These are phyloP conservation scores for Plecturocebus donacophilus DNA, from an alignment of 2,113 vertebrate genomes.

Conservation along the genomic window DNA sequence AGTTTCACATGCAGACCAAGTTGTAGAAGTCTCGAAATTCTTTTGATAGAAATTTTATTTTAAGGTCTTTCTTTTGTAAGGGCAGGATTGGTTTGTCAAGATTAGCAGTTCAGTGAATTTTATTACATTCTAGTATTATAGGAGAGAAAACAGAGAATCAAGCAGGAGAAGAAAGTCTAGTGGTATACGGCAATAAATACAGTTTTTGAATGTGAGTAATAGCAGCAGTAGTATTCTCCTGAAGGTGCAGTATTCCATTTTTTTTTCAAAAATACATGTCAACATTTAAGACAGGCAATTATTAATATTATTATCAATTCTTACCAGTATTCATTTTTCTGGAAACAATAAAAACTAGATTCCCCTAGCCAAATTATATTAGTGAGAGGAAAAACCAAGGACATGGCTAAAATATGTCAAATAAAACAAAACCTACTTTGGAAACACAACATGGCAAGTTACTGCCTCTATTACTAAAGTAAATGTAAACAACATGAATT, in stretches of 20 bases:
- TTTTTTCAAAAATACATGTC: background rate
- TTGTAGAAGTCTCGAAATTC: background rate
- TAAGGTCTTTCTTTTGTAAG: background rate
- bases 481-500: background rate
- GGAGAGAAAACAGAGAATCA: background rate
- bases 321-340: background rate
- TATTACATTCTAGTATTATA: background rate
- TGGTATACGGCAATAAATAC: background rate
- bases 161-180: background rate
- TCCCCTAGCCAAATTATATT: background rate
- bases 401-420: background rate
- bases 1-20: background rate
- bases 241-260: background rate
- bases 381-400: background rate
- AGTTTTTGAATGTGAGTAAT: background rate
- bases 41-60: background rate
- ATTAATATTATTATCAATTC: background rate
- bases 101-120: background rate
- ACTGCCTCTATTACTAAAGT: background rate
- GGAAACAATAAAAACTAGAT: background rate
- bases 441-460: background rate
- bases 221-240: background rate
- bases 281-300: background rate
- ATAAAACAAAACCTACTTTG: background rate
- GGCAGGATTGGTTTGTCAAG: background rate